These are phyloP conservation scores for Pseudomyrmex flavicornis DNA, from an alignment of 1,140 invertebrate species.

Conservation along the genomic window DNA sequence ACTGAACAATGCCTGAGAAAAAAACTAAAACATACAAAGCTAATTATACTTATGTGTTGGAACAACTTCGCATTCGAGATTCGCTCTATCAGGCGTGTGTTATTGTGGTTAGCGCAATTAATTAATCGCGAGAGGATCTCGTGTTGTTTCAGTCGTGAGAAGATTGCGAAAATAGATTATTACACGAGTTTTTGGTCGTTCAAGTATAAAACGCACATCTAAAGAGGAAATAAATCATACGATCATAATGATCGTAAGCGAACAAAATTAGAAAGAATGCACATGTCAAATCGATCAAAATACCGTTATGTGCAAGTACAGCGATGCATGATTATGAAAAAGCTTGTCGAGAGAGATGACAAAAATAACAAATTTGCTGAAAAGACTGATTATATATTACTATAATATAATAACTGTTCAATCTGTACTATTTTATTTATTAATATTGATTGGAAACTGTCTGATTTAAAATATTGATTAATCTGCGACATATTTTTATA, in stretches of 20 bases:
- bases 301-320: constrained; percentile 30
- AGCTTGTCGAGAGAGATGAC: constrained; percentile 7
- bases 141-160: too few relatives aligned
- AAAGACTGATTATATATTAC: constrained; percentile 6
- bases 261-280: constrained; percentile 19
- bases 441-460: constrained; percentile 25
- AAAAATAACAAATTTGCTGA: constrained; percentile 32
- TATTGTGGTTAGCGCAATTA: constrained; percentile 47
- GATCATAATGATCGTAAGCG: constrained; percentile 26
- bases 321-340: constrained; percentile 32
- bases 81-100: constrained; percentile 29
- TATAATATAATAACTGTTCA: background rate
- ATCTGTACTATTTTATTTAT: constrained; percentile 31
- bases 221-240: background rate
- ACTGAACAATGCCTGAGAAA: constrained; percentile 24
- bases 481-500: constrained; percentile 21
- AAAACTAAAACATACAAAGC: background rate
- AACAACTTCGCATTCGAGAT: background rate
- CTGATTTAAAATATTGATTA: background rate
- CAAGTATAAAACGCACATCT: background rate
- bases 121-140: constrained; percentile 18
- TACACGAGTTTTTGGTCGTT: background rate
- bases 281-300: constrained; percentile 23
- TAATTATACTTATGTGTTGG: too few relatives aligned
- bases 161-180: background rate